Evolutionary conservation across 1,140 invertebrate species (phyloP).

Genomic region (Diuraphis noxia): DNA sequence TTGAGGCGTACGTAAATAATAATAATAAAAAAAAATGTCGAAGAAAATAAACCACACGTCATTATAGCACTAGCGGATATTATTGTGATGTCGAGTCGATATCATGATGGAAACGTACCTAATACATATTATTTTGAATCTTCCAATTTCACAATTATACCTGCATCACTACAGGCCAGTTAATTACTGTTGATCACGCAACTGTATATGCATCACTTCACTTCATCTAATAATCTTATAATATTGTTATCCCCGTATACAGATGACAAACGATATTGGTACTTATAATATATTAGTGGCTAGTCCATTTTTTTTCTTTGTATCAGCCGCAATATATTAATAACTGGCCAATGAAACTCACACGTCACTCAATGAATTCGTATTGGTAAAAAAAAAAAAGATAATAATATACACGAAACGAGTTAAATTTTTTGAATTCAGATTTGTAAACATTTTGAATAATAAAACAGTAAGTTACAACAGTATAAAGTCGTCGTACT

Average conservation of each 20-base stretch:
- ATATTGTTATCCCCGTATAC: background rate
- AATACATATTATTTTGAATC: background rate
- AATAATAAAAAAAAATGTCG: background rate
- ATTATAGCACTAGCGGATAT: background rate
- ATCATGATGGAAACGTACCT: no score
- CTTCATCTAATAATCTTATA: background rate
- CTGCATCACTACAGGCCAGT: background rate
- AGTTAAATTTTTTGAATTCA: background rate
- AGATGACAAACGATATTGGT: background rate
- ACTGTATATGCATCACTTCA: background rate
- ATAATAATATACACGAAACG: background rate
- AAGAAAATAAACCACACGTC: background rate
- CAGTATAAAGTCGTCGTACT: background rate
- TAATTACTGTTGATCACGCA: background rate
- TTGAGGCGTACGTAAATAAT: background rate
- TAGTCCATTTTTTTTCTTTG: background rate
- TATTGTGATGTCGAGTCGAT: background rate
- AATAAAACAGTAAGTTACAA: background rate
- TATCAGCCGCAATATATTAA: background rate
- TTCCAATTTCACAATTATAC: background rate
- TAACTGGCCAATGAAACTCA: background rate
- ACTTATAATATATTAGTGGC: no score
- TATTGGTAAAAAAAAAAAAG: background rate
- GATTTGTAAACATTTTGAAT: background rate
- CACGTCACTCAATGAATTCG: background rate